Conservation (phyloP, 2,797 vertebrate genomes). For the Allobates femoralis region DNA sequence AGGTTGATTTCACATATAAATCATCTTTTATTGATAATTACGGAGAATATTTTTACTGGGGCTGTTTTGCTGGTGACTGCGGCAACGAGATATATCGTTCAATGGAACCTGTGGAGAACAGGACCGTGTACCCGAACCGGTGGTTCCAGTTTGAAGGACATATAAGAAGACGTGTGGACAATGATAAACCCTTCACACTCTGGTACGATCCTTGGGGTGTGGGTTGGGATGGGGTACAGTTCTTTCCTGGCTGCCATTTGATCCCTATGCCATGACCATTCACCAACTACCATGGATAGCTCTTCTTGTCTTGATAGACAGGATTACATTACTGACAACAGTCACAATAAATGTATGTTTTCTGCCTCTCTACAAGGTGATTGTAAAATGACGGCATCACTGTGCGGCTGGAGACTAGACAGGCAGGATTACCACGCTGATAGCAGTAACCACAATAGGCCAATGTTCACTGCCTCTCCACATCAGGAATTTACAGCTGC, state of each 20-base stretch:
- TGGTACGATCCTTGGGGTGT: constrained; percentile 22
- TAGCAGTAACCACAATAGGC: not conserved
- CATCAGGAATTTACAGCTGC: not conserved
- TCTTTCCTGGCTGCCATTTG: not conserved
- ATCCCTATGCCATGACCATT: not conserved
- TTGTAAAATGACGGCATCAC: not conserved
- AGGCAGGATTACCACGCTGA: not conserved
- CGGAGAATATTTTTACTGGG: constrained; percentile 18
- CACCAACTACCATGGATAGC: too few species aligned
- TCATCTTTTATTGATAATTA: not conserved
- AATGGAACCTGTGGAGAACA: not conserved
- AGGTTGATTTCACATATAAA: constrained; percentile 57
- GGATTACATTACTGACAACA: not conserved
- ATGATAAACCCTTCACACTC: constrained; percentile 49
- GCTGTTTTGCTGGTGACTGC: constrained; percentile 25
- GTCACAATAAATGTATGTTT: not conserved
- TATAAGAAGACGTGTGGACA: not conserved
- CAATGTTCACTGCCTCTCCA: not conserved
- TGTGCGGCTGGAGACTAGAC: not conserved
- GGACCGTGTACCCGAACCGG: not conserved
- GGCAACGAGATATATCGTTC: not conserved
- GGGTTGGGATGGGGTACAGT: not conserved
- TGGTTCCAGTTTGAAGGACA: constrained; percentile 51
- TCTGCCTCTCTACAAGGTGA: not conserved
- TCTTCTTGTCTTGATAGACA: not conserved